Conservation (phyloP, 2,888 invertebrate species). For the Pycnomerus fuliginosus region DNA sequence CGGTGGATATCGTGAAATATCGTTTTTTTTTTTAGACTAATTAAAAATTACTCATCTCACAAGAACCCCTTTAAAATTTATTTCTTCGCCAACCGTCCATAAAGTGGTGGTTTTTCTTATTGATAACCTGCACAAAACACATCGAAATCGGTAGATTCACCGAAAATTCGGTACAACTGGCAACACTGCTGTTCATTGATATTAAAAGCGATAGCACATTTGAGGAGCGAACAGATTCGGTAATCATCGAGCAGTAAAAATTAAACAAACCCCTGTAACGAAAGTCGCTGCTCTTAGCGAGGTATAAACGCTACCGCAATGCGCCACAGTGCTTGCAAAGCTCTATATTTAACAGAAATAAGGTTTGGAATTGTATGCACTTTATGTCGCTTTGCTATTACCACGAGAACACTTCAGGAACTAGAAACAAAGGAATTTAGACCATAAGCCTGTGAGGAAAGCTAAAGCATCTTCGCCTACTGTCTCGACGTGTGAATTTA, state of each 20-base stretch:
- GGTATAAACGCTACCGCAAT: constrained; percentile 21
- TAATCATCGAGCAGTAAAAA: constrained; percentile 9
- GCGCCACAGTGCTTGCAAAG: constrained; percentile 23
- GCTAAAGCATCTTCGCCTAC: constrained; percentile 21
- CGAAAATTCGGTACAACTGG: no score
- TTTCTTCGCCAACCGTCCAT: no score
- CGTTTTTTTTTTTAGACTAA: no score
- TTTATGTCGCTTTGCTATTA: constrained; percentile 14
- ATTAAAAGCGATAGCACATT: constrained; percentile 9
- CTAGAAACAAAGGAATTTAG: constrained; percentile 18
- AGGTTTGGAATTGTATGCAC: constrained; percentile 22
- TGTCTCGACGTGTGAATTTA: no score
- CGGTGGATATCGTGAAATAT: no score
- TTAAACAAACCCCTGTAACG: constrained; percentile 8
- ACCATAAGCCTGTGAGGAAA: constrained; percentile 16
- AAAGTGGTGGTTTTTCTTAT: no score
- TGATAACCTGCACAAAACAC: no score
- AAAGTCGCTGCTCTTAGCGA: constrained; percentile 17
- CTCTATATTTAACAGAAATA: constrained; percentile 23
- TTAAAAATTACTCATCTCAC: no score
- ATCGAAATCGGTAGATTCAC: no score
- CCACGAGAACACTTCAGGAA: constrained; percentile 10
- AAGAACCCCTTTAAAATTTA: no score
- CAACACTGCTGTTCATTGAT: constrained; percentile 21
- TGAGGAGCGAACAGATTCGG: constrained; percentile 12